Evolutionary conservation across 1,140 invertebrate genomes (phyloP).

Genomic region (Diachasma alloeum): DNA sequence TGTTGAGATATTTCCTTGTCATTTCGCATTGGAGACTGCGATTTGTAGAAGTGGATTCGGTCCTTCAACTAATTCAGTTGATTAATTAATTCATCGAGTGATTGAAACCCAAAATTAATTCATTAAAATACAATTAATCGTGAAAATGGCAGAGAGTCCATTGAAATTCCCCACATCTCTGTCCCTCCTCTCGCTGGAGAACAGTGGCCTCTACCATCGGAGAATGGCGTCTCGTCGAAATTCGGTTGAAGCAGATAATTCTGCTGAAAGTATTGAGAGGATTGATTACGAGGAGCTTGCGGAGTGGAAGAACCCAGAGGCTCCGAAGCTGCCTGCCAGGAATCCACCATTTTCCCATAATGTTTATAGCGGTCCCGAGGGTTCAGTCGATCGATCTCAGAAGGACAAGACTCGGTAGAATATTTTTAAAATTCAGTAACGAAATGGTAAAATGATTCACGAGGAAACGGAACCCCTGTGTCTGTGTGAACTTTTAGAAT

Average conservation of each 20-base stretch:
- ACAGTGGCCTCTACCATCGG: constrained; percentile 38
- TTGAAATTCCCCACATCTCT: constrained; percentile 39
- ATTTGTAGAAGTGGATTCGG: no score
- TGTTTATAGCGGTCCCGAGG: constrained; percentile 31
- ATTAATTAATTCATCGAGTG: no score
- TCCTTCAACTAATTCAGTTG: no score
- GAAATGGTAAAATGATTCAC: no score
- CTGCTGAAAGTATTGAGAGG: background rate
- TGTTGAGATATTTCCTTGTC: no score
- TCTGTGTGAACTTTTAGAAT: no score
- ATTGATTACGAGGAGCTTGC: constrained; percentile 37
- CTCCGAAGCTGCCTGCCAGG: constrained; percentile 18
- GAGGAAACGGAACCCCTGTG: no score
- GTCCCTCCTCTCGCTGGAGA: constrained; percentile 33
- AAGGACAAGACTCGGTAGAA: constrained; percentile 24
- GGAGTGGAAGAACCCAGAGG: constrained; percentile 29
- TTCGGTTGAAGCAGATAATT: background rate
- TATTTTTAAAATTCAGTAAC: background rate
- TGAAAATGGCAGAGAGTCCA: constrained; percentile 28
- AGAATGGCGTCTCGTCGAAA: constrained; percentile 30
- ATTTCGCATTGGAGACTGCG: no score
- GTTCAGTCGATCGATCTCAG: background rate
- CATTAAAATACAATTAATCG: no score
- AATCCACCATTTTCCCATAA: constrained; percentile 28
- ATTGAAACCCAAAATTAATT: no score